phyloP scores from a whole-genome alignment of 1,140 invertebrate species.

The Lordiphosa mommai region DNA sequence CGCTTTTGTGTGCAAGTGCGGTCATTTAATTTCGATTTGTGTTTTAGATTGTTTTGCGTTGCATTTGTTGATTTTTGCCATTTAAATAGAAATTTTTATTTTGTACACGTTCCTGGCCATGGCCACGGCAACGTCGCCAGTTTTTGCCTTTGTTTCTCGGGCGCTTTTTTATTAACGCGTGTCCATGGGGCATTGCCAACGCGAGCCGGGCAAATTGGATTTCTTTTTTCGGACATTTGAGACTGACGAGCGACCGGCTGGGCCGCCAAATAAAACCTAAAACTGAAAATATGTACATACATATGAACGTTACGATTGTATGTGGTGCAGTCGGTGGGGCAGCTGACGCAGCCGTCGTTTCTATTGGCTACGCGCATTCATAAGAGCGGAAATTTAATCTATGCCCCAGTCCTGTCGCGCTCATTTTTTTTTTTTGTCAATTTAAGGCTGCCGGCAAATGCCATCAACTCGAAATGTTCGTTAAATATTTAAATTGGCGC shows the following conservation, averaged over 20 bases:
- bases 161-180: slow-evolving; percentile 57
- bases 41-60: slow-evolving; percentile 78
- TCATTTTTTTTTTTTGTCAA: slow-evolving; percentile 36
- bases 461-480: slow-evolving; percentile 56
- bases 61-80: slow-evolving; percentile 78
- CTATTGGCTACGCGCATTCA: slow-evolving; percentile 71
- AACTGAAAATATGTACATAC: slow-evolving; percentile 24
- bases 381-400: slow-evolving; percentile 74
- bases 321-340: slow-evolving; percentile 12
- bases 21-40: slow-evolving; percentile 79
- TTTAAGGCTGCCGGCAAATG: slow-evolving; percentile 67
- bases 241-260: slow-evolving; percentile 54
- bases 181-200: slow-evolving; percentile 58
- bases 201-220: slow-evolving; percentile 67
- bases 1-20: slow-evolving; percentile 76
- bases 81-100: slow-evolving; percentile 79
- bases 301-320: slow-evolving; percentile 6
- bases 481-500: slow-evolving; percentile 75
- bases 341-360: slow-evolving; percentile 23
- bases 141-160: slow-evolving; percentile 19
- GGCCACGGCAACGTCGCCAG: slow-evolving; percentile 18
- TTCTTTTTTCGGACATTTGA: slow-evolving; percentile 71
- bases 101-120: slow-evolving; percentile 67
- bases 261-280: slow-evolving; percentile 4
- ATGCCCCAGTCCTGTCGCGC: slow-evolving; percentile 37